Conservation (phyloP, 2,888 invertebrate genomes). For the Drosophila merina region DNA sequence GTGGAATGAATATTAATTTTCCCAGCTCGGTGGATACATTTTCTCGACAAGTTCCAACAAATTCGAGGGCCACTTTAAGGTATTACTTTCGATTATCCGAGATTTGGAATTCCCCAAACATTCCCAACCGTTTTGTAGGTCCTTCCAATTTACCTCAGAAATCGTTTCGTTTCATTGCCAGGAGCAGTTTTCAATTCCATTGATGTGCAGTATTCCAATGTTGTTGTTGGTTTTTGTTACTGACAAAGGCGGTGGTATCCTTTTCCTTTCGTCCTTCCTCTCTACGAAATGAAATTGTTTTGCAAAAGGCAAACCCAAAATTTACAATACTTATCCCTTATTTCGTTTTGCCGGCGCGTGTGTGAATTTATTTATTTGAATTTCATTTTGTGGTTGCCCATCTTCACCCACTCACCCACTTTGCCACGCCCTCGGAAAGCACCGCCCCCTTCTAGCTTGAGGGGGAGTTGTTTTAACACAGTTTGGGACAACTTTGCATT, state of each 20-base stretch:
- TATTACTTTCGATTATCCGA: neutral
- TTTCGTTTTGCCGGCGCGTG: constrained; percentile 40
- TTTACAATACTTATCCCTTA: constrained; percentile 41
- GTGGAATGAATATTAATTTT: neutral
- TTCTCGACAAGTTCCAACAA: neutral
- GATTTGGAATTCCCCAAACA: neutral
- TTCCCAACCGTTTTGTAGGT: constrained; percentile 6
- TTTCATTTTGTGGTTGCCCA: constrained; percentile 71
- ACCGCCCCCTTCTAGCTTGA: neutral
- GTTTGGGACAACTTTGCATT: constrained; percentile 64
- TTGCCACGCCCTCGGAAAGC: neutral
- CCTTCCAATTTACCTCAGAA: constrained; percentile 4
- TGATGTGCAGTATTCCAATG: constrained; percentile 30
- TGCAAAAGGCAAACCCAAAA: constrained; percentile 34
- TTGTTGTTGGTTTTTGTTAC: constrained; percentile 10
- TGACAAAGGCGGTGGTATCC: constrained; percentile 23
- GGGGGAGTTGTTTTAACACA: constrained; percentile 55
- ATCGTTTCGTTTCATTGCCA: constrained; percentile 32
- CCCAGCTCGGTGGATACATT: neutral
- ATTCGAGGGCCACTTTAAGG: neutral
- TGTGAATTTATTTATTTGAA: constrained; percentile 71
- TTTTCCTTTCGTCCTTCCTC: constrained; percentile 15
- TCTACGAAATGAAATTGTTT: constrained; percentile 67
- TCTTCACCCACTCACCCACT: constrained; percentile 17
- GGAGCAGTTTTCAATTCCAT: constrained; percentile 63